phyloP scores from a whole-genome alignment of 2,797 vertebrate species.

The Zenarchopterus dispar region DNA sequence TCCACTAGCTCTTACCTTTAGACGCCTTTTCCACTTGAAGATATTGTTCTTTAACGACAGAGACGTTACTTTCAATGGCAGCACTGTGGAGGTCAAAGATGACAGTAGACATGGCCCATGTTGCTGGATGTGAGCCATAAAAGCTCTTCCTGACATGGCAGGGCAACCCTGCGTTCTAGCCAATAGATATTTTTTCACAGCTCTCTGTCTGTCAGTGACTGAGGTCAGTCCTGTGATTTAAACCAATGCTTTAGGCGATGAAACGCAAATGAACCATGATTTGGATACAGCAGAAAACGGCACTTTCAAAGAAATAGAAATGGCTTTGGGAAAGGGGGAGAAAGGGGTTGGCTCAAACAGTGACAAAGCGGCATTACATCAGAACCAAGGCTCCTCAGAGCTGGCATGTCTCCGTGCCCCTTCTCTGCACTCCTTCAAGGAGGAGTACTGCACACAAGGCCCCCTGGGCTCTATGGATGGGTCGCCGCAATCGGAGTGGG shows the following conservation, averaged over 20 bases:
- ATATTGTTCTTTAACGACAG: too few relatives aligned
- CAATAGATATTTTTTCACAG: constrained; percentile 38
- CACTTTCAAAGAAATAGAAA: constrained; percentile 1
- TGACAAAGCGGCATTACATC: neutral
- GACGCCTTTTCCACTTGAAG: too few relatives aligned
- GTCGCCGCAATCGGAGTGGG: constrained; percentile 64
- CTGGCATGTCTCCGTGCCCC: constrained; percentile 69
- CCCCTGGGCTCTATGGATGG: constrained; percentile 74
- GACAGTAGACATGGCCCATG: constrained; percentile 49
- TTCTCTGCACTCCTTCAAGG: constrained; percentile 68
- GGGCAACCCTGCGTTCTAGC: constrained; percentile 36
- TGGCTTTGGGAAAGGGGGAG: neutral
- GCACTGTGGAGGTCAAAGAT: constrained; percentile 44
- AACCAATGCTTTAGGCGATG: neutral
- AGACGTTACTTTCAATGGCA: constrained; percentile 17
- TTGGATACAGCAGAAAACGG: constrained; percentile 4
- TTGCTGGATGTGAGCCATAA: constrained; percentile 67
- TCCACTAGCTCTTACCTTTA: too few relatives aligned
- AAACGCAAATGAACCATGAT: constrained; percentile 15
- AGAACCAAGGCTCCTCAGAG: constrained; percentile 27
- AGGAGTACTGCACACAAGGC: constrained; percentile 76
- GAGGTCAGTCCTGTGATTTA: constrained; percentile 37
- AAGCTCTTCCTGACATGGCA: constrained; percentile 64
- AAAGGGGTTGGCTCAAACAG: neutral
- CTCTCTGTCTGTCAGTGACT: constrained; percentile 26